Conservation (phyloP, 2,113 vertebrate genomes). For the Kryptolebias marmoratus region DNA sequence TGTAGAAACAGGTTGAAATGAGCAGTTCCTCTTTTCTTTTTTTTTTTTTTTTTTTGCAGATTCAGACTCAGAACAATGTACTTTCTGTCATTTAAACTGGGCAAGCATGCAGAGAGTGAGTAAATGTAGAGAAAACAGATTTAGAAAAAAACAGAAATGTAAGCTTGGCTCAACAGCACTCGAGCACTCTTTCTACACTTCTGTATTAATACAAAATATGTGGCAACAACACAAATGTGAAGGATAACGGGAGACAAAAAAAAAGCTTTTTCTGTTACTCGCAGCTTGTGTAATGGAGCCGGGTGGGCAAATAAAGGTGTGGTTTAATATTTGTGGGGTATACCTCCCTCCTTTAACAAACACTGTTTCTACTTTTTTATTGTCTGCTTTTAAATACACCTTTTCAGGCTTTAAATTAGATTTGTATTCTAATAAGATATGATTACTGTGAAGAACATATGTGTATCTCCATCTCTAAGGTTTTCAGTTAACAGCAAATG, state of each 20-base stretch:
- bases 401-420: slow-evolving; percentile 42
- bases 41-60: neutral
- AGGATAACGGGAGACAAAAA: neutral
- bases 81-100: slow-evolving; percentile 17
- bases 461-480: neutral
- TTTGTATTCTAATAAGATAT: neutral
- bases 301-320: slow-evolving; percentile 77
- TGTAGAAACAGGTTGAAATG: slow-evolving; percentile 56
- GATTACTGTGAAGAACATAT: neutral
- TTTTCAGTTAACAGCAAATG: slow-evolving; percentile 4
- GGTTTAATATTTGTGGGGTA: slow-evolving; percentile 75
- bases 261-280: slow-evolving; percentile 43
- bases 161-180: neutral
- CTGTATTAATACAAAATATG: slow-evolving; percentile 19
- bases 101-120: slow-evolving; percentile 43
- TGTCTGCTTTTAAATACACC: slow-evolving; percentile 51
- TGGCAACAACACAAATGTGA: slow-evolving; percentile 24
- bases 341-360: slow-evolving; percentile 83
- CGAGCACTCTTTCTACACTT: slow-evolving; percentile 1
- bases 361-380: slow-evolving; percentile 58
- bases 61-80: neutral
- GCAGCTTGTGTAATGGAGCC: slow-evolving; percentile 58
- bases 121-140: slow-evolving; percentile 37
- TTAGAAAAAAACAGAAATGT: slow-evolving; percentile 21
- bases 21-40: slow-evolving; percentile 59